A percentile compares a stretch with the other conserved stretches of the same genome.
Conservation (phyloP, 2,888 invertebrate genomes). For the Nemurella pictetii region DNA sequence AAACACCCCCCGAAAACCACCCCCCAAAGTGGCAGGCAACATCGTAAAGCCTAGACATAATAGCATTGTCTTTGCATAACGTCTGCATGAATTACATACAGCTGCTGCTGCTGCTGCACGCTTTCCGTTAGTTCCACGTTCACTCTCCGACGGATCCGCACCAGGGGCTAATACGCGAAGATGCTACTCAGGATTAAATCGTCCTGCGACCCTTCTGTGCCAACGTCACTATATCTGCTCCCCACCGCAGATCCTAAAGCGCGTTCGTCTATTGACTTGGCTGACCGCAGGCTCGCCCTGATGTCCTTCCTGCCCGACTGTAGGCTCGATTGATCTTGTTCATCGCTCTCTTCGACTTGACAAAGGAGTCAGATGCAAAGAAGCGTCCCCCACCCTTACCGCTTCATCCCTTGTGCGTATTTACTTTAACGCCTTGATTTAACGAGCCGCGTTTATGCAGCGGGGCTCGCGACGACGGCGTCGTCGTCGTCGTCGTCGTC, state of each 20-base stretch:
- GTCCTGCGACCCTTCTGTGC: not conserved
- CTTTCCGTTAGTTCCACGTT: no score
- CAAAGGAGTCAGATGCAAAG: no score
- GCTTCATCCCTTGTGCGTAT: not conserved
- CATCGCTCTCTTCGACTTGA: no score
- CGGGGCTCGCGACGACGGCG: not conserved
- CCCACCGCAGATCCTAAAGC: no score
- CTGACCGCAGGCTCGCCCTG: not conserved
- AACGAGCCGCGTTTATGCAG: no score
- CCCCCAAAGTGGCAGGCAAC: not conserved
- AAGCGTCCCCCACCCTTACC: no score
- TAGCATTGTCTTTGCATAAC: not conserved
- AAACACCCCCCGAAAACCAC: not conserved
- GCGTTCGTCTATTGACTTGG: not conserved
- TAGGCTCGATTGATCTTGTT: no score
- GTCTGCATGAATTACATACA: not conserved
- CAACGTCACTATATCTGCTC: not conserved
- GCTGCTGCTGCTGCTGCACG: not conserved
- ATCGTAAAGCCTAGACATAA: not conserved
- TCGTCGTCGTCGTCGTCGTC: not conserved
- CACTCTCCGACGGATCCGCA: no score
- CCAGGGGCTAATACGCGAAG: no score
- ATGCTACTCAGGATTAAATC: not conserved
- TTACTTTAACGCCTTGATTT: not conserved
- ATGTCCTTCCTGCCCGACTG: no score